phyloP scores from a whole-genome alignment of 1,140 invertebrate genomes.

The Zophobas morio region DNA sequence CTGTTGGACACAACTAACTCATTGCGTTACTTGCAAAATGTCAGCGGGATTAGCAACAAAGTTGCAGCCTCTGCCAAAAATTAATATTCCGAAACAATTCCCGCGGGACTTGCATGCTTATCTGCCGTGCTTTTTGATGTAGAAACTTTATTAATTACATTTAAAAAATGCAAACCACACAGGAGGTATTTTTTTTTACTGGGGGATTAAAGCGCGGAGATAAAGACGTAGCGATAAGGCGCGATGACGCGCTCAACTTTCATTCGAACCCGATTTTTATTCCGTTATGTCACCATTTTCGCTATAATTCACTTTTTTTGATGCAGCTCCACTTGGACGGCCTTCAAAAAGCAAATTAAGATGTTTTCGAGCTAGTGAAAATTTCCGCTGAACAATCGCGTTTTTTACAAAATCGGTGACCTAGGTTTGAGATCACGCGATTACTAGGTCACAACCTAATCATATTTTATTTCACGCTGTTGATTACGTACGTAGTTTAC shows the following conservation, averaged over 20 bases:
- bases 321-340: no score
- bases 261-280: not conserved
- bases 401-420: no score
- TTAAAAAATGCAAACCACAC: slow-evolving; percentile 17
- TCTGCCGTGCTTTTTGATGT: not conserved
- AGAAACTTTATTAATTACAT: slow-evolving; percentile 22
- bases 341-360: no score
- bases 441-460: no score
- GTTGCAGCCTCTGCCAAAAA: not conserved
- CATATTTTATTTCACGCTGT: no score
- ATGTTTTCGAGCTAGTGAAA: no score
- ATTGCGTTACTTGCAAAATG: not conserved
- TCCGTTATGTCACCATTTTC: no score
- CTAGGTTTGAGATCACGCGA: no score
- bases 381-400: no score
- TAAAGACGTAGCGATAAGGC: slow-evolving; percentile 12
- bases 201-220: not conserved
- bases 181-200: slow-evolving; percentile 1
- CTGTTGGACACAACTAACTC: not conserved
- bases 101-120: not conserved
- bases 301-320: no score
- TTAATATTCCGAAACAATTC: slow-evolving; percentile 13
- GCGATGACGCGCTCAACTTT: slow-evolving; percentile 21
- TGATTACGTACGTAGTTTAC: no score
- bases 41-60: not conserved